Conservation (phyloP, 37 sponge, comb jelly and placozoan genomes). For the Eunapius fragilis region DNA sequence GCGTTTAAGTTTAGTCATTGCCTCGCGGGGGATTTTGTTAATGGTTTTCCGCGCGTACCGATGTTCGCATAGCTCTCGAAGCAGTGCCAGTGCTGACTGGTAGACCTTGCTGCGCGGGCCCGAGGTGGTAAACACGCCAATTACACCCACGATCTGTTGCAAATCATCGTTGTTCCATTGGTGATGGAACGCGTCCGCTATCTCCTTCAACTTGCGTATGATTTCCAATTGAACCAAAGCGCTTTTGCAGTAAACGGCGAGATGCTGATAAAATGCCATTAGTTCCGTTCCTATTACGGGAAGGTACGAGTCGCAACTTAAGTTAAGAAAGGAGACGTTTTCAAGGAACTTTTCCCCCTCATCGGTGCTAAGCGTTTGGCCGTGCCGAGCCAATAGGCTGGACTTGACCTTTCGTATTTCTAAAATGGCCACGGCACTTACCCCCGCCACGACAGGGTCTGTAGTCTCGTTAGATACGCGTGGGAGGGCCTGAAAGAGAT, state of each 20-base stretch:
- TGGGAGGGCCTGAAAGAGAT: neutral
- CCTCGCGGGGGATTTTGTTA: slow-evolving; percentile 7
- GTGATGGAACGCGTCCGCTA: slow-evolving; percentile 25
- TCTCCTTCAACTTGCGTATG: slow-evolving; percentile 16
- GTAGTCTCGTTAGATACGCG: neutral
- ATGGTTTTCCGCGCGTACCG: neutral
- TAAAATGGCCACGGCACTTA: slow-evolving; percentile 56
- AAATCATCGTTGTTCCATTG: slow-evolving; percentile 27
- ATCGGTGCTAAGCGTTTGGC: neutral
- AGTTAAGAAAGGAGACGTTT: slow-evolving; percentile 20
- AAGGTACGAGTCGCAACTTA: slow-evolving; percentile 18
- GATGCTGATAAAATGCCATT: neutral
- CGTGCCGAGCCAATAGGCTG: neutral
- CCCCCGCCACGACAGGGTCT: neutral
- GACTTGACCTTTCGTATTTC: slow-evolving; percentile 60
- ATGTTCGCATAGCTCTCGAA: slow-evolving; percentile 29
- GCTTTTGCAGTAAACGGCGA: slow-evolving; percentile 2
- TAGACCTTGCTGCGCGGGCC: slow-evolving; percentile 9
- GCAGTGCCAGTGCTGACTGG: slow-evolving; percentile 50
- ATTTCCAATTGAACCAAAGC: slow-evolving; percentile 23
- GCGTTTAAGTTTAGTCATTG: neutral
- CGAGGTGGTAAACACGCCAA: neutral
- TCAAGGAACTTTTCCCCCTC: slow-evolving; percentile 17
- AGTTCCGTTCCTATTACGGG: slow-evolving; percentile 52
- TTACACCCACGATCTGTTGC: neutral